Conservation (phyloP, 2,797 vertebrate species). For the Chiropotes sagulatus region DNA sequence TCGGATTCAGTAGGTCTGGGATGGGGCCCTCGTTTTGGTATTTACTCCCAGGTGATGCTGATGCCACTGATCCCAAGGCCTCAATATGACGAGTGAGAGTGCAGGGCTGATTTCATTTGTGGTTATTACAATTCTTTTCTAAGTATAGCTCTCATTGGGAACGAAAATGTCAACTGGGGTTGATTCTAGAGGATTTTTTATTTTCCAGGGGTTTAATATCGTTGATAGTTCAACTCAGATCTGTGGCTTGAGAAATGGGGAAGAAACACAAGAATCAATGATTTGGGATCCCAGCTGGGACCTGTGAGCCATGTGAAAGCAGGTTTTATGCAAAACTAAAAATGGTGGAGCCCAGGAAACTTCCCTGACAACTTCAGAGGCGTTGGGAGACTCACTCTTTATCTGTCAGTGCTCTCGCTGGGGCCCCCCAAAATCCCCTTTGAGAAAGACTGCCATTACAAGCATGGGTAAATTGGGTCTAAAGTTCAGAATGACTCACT, state of each 20-base stretch:
- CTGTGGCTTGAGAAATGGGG: not conserved
- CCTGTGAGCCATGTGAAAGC: not conserved
- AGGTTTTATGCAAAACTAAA: not conserved
- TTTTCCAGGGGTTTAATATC: not conserved
- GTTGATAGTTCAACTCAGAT: not conserved
- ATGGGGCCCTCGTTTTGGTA: not conserved
- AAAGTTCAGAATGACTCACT: not conserved
- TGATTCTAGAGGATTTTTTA: not conserved
- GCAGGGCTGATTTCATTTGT: not conserved
- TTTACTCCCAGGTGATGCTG: not conserved
- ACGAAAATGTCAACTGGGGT: not conserved
- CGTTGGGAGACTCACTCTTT: not conserved
- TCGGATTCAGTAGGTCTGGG: not conserved
- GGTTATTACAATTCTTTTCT: not conserved
- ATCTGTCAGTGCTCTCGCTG: not conserved
- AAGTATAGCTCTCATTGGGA: not conserved
- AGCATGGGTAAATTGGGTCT: not conserved
- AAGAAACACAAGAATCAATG: not conserved
- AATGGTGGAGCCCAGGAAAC: not conserved
- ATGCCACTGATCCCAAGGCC: accelerated
- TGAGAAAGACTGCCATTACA: not conserved
- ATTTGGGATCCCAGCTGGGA: not conserved
- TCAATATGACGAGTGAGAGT: not conserved
- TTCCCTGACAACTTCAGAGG: not conserved
- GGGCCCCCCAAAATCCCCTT: not conserved